Percentiles rank a stretch among this genome's conserved stretches.
These are phyloP conservation scores for Nasonia oneida DNA, from an alignment of 2,888 invertebrate genomes.

Conservation along the genomic window DNA sequence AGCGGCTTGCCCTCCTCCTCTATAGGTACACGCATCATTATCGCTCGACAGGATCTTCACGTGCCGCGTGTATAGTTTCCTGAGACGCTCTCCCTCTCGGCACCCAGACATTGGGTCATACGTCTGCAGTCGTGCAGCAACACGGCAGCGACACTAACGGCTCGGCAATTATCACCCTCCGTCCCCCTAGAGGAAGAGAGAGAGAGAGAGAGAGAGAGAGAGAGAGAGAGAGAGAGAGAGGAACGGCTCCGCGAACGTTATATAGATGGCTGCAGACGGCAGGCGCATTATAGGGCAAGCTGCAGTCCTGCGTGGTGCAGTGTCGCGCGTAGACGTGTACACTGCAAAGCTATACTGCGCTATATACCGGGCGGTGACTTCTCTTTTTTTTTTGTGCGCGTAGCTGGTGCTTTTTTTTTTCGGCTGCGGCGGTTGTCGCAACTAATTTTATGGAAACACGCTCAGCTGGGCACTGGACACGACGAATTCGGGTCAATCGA, in stretches of 20 bases:
- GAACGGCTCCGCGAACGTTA: not conserved
- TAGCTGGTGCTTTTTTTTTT: not conserved
- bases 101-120: slow-evolving; percentile 42
- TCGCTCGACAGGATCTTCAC: slow-evolving; percentile 58
- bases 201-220: not conserved
- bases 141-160: slow-evolving; percentile 64
- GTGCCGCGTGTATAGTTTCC: slow-evolving; percentile 30
- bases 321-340: not conserved
- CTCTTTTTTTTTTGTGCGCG: not conserved
- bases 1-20: slow-evolving; percentile 53
- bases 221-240: not conserved
- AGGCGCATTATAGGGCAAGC: slow-evolving; percentile 5
- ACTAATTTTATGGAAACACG: slow-evolving; percentile 34
- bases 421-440: not conserved
- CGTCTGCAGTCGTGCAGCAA: not conserved
- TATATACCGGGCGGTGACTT: not conserved
- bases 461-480: not conserved
- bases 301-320: not conserved
- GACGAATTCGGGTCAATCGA: slow-evolving; percentile 40
- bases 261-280: slow-evolving; percentile 12
- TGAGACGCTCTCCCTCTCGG: slow-evolving; percentile 4
- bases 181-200: not conserved
- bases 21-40: slow-evolving; percentile 54
- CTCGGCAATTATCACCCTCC: slow-evolving; percentile 73
- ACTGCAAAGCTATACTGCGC: not conserved